A percentile compares a stretch with the other conserved stretches of the same genome.
Evolutionary conservation across 2,113 vertebrate genomes (phyloP).

Genomic region (Telmatochromis brachygnathus): DNA sequence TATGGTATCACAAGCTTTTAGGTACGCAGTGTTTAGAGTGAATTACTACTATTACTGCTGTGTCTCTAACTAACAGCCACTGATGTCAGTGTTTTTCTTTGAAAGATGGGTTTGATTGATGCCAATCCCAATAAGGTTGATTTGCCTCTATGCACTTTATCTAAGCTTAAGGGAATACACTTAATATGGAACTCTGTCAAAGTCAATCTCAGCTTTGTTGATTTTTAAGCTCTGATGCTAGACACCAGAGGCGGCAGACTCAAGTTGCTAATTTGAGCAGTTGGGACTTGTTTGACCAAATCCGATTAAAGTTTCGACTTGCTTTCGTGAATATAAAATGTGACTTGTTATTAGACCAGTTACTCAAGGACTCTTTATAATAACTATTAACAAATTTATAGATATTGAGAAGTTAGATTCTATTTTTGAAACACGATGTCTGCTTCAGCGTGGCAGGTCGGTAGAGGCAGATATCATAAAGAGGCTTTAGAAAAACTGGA

Average conservation of each 20-base stretch:
- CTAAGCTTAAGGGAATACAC: background rate
- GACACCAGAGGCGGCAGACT: background rate
- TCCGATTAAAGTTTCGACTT: background rate
- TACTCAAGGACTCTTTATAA: background rate
- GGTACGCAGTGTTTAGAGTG: background rate
- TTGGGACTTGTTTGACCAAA: background rate
- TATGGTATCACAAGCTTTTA: background rate
- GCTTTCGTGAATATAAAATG: background rate
- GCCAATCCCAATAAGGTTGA: constrained; percentile 3
- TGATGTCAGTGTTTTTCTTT: constrained; percentile 1
- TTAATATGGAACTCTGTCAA: background rate
- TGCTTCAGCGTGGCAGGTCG: background rate
- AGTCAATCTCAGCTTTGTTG: background rate
- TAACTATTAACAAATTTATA: background rate
- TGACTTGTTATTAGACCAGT: background rate
- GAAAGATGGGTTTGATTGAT: constrained; percentile 14
- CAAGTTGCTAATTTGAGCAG: background rate
- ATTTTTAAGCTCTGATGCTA: background rate
- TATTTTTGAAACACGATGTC: background rate
- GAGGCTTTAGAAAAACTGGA: background rate
- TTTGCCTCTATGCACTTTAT: constrained; percentile 10
- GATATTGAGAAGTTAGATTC: background rate
- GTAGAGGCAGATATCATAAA: background rate
- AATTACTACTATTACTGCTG: constrained; percentile 5
- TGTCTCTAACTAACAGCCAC: background rate